A percentile compares a stretch with the other conserved stretches of the same genome.
These are phyloP conservation scores for Diplazon laetatorius DNA, from an alignment of 2,888 invertebrate species.

Conservation along the genomic window DNA sequence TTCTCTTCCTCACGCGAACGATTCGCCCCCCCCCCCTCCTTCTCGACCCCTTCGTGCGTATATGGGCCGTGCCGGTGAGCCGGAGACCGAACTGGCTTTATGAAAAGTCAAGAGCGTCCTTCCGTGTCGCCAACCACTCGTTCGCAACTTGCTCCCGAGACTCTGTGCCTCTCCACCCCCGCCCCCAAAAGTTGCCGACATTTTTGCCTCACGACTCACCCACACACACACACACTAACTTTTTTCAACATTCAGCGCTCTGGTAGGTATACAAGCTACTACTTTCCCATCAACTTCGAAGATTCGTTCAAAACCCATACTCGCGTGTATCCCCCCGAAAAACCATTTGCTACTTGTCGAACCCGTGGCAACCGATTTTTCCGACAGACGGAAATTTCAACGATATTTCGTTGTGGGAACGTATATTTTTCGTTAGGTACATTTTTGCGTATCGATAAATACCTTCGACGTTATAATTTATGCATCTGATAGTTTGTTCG, in stretches of 20 bases:
- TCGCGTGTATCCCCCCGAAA: too few species aligned
- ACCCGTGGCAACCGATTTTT: not conserved
- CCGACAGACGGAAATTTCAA: not conserved
- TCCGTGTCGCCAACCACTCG: constrained; percentile 57
- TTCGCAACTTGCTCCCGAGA: constrained; percentile 50
- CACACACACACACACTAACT: not conserved
- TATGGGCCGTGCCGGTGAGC: not conserved
- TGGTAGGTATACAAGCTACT: not conserved
- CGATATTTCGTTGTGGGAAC: not conserved
- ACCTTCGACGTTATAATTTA: too few species aligned
- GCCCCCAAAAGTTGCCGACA: constrained; percentile 47
- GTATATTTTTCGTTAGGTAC: too few species aligned
- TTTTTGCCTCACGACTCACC: constrained; percentile 29
- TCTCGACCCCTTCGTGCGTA: not conserved
- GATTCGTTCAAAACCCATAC: not conserved
- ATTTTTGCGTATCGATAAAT: too few species aligned
- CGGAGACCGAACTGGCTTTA: constrained; percentile 62
- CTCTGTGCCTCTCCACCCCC: too few species aligned
- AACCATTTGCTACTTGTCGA: constrained; percentile 10
- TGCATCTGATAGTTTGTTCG: too few species aligned
- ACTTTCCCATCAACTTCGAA: not conserved
- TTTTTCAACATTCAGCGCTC: not conserved
- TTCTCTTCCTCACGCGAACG: not conserved
- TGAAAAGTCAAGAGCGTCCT: constrained; percentile 73
- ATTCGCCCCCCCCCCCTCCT: not conserved